Base-by-base conservation (phyloP, 2,888 invertebrate species). In the Drosophila lutescens region DNA sequence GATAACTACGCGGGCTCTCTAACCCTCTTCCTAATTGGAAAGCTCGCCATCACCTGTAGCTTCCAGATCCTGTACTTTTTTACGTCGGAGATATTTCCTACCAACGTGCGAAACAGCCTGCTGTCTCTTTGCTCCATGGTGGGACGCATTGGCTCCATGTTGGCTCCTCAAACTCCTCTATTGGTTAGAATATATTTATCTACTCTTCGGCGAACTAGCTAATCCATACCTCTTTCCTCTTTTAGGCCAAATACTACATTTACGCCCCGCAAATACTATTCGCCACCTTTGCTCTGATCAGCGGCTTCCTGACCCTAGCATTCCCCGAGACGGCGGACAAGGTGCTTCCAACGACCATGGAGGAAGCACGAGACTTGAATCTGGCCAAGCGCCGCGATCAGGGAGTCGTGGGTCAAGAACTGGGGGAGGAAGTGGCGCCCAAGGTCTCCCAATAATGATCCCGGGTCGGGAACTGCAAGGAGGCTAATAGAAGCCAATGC, bases 51-150 rank as follows among this genome's bases (percentile, higher is more conserved):
- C 66, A 94, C 95, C 51, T 93, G 94, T 83, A 94, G 95, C 26
- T 95, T 95, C 90, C 94, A 94, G 87, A 93, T 94, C 17, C 90
- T 95, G 78, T 95, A 95, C 91, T 93, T 95, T 87, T 95, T 94
- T 90, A 95, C 95, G 40, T 93, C 95, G 43, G 96, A 96, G 92
- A 93, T 96, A 91, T 96, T 95, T 91, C 96, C 96, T 10, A 96
- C 96, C 50, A 93, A 93, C 71, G 92, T 94, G 56, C 93, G 96
- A 60, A 94, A 94, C 85, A 94, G 95, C 17, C 93, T 95, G 76
- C 93, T 96, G 51, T 94, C 95, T 5, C 93, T 94, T 53, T 95
- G 95, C 91, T 95, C 95, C 51, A 95, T 95, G 93, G 93, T 95
- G 77, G 96, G 95, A 46, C 93, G 95, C 13, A 78, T 95, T 65